phyloP scores from a whole-genome alignment of 2,888 invertebrate genomes.

The Acronicta aceris region DNA sequence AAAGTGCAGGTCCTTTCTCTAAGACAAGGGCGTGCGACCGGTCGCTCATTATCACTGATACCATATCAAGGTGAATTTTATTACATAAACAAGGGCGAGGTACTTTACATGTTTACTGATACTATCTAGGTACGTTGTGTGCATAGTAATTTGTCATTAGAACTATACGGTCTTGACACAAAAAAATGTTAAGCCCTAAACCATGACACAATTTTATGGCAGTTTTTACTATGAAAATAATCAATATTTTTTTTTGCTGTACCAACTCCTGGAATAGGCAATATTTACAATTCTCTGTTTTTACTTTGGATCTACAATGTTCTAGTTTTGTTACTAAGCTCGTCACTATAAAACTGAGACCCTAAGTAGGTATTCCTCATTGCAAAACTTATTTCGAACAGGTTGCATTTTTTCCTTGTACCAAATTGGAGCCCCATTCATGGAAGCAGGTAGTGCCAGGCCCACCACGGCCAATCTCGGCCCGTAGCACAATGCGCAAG shows the following conservation, averaged over 20 bases:
- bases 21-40: slow-evolving; percentile 43
- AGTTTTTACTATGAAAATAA: too few relatives aligned
- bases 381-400: slow-evolving; percentile 24
- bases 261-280: too few relatives aligned
- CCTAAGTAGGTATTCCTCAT: too few relatives aligned
- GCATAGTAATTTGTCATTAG: neutral
- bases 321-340: too few relatives aligned
- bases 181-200: neutral
- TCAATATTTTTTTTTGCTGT: too few relatives aligned
- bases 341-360: too few relatives aligned
- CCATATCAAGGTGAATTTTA: slow-evolving; percentile 26
- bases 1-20: slow-evolving; percentile 39
- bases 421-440: slow-evolving; percentile 29
- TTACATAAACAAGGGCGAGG: slow-evolving; percentile 43
- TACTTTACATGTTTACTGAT: slow-evolving; percentile 4
- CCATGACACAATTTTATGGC: too few relatives aligned
- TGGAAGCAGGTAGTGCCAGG: slow-evolving; percentile 38
- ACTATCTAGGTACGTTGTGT: slow-evolving; percentile 6
- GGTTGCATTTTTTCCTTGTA: slow-evolving; percentile 41
- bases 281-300: too few relatives aligned
- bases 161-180: neutral
- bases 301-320: too few relatives aligned
- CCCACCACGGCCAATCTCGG: slow-evolving; percentile 54
- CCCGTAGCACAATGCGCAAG: slow-evolving; percentile 30
- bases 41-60: slow-evolving; percentile 44